Conservation (phyloP, 2,113 vertebrate genomes). For the Sceloporus tristichus region DNA sequence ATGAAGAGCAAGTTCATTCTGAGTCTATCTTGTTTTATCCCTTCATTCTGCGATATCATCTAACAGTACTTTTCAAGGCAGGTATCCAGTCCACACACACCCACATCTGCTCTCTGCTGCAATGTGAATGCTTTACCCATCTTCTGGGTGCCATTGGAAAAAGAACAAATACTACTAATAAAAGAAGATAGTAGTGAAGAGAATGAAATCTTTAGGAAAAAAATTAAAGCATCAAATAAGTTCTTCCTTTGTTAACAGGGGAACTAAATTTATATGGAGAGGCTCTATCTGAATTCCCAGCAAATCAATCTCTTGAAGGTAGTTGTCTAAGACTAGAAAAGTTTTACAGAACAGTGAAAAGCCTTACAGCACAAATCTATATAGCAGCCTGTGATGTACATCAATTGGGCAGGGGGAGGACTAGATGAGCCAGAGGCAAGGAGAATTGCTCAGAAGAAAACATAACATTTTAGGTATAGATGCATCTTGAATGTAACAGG, state of each 20-base stretch:
- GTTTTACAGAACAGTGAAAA: constrained; percentile 46
- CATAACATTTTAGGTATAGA: constrained; percentile 35
- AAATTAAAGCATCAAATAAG: constrained; percentile 18
- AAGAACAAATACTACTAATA: constrained; percentile 32
- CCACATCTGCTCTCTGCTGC: neutral
- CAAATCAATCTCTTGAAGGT: constrained; percentile 33
- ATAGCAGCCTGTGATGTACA: constrained; percentile 14
- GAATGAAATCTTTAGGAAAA: constrained; percentile 12
- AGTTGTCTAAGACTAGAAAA: constrained; percentile 30
- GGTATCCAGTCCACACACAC: neutral
- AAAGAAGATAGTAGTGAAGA: constrained; percentile 30
- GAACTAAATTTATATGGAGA: constrained; percentile 21
- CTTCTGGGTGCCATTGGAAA: constrained; percentile 14
- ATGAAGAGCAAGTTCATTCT: constrained; percentile 28
- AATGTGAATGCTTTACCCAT: constrained; percentile 17
- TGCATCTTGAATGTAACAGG: constrained; percentile 23
- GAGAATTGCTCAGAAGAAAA: constrained; percentile 48
- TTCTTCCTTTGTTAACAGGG: constrained; percentile 45
- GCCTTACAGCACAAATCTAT: constrained; percentile 36
- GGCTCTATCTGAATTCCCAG: constrained; percentile 41
- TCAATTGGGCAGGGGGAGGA: constrained; percentile 54
- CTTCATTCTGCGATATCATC: constrained; percentile 6
- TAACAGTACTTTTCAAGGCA: constrained; percentile 22
- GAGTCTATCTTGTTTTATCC: constrained; percentile 4
- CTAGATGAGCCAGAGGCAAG: constrained; percentile 59